Base-by-base conservation (phyloP, 2,888 invertebrate species). In the Steinernema scapterisci region DNA sequence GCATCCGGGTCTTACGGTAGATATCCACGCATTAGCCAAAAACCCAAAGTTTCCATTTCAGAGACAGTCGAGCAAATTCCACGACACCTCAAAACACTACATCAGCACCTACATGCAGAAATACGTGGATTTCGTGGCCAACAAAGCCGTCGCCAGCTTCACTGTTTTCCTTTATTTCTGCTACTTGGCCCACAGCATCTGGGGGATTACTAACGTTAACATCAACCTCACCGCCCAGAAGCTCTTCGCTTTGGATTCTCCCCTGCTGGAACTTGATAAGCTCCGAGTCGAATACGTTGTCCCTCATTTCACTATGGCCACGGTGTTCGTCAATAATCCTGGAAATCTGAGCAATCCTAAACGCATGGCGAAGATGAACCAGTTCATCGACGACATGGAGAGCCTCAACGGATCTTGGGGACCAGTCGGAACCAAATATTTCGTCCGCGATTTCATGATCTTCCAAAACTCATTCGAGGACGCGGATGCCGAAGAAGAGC, bases 61-160 rank as follows among this genome's bases (percentile, higher is more conserved):
- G 83, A 76, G 86, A 21, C 84, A 86, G 71, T 82, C 82, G 7
- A 83, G 83, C 25, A 86, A 86, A 74, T 86, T 86, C 82, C 85
- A 86, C 78, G 85, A 86, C 72, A 77, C 78, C 48, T 85, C 86
- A 13, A 84, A 86, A 72, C 84, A 86, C 16, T 79, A 83, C 63
- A 82, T 85, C 75, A 80, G 81, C 70, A 78, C 80, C 25, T 79
- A 81, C 71, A 83, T 83, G 78, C 75, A 75, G 43, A 73, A 63
- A 11, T 81, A 81, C 63, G 82, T 81, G 6, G 80, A 75, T 56
- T 76, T 81, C 52, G 81, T 81, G 21, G 77, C 81, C 45, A 78
- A 83, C 21, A 75, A 73, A 21, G 25, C 79, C 6, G 84, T 86
- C 31, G 85, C 84, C 44, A 75, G 81, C 13, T 70, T 78, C 13